Conservation (phyloP, 37 sponge, comb jelly and placozoan genomes). For the Crambe crambe region DNA sequence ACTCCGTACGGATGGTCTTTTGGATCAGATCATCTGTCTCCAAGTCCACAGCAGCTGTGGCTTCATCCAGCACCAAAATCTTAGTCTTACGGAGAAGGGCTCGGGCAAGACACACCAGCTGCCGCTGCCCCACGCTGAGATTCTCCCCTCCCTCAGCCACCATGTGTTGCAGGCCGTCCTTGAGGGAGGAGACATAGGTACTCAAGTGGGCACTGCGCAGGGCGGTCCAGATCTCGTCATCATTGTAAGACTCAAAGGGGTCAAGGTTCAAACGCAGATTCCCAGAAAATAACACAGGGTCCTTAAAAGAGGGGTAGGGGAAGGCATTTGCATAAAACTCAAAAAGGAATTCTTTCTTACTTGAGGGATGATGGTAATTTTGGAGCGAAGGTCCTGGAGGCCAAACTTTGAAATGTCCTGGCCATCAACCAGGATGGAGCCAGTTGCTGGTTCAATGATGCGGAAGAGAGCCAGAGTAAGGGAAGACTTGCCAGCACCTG, state of each 20-base stretch:
- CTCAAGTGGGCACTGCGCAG: conserved; percentile 86
- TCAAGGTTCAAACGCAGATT: conserved; percentile 89
- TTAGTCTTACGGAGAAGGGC: conserved; percentile 97
- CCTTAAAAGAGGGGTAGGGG: conserved; percentile 59
- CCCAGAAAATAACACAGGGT: conserved; percentile 90
- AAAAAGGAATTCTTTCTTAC: no score
- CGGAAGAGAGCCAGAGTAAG: conserved; percentile 95
- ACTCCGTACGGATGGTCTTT: conserved; percentile 86
- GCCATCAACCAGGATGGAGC: conserved; percentile 78
- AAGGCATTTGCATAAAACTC: background rate
- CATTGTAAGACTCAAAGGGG: conserved; percentile 78
- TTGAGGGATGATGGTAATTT: conserved; percentile 96
- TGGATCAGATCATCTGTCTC: conserved; percentile 98
- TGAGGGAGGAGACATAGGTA: conserved; percentile 60
- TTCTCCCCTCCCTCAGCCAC: conserved; percentile 95
- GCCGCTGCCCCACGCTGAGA: conserved; percentile 97
- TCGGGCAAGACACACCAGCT: conserved; percentile 96
- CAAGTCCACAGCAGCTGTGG: conserved; percentile 98
- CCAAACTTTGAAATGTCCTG: conserved; percentile 75
- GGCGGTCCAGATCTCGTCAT: conserved; percentile 85
- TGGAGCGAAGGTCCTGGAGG: conserved; percentile 85
- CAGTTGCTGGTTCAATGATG: conserved; percentile 89
- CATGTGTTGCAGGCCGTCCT: conserved; percentile 48
- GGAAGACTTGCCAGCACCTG: conserved; percentile 98
- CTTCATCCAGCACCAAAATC: conserved; percentile 96